Evolutionary conservation across 2,888 invertebrate species (phyloP).

Genomic region (Ligdia adustata): DNA sequence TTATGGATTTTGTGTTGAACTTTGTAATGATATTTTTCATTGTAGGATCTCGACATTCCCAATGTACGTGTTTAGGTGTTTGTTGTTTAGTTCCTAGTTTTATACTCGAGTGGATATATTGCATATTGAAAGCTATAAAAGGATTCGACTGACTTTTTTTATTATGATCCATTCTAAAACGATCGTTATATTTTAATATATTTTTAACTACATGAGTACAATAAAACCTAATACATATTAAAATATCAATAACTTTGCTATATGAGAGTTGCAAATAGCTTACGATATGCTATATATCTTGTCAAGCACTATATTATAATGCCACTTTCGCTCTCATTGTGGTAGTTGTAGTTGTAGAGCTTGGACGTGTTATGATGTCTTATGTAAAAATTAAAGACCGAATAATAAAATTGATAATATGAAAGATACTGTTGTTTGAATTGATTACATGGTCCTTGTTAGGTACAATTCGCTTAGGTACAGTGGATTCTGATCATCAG

Average conservation of each 20-base stretch:
- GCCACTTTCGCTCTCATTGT: conserved; percentile 50
- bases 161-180: too few species aligned
- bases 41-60: conserved; percentile 77
- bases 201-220: too few species aligned
- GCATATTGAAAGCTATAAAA: too few species aligned
- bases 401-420: conserved; percentile 13
- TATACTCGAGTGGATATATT: neutral
- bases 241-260: too few species aligned
- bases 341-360: conserved; percentile 33
- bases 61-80: conserved; percentile 54
- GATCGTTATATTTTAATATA: too few species aligned
- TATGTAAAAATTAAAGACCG: conserved; percentile 14
- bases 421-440: conserved; percentile 8
- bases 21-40: conserved; percentile 45
- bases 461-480: too few species aligned
- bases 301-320: conserved; percentile 22
- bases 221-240: too few species aligned
- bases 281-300: conserved; percentile 11
- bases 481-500: too few species aligned
- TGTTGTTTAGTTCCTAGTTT: conserved; percentile 49
- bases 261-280: too few species aligned
- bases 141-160: too few species aligned
- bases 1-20: conserved; percentile 56
- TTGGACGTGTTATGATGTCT: conserved; percentile 22
- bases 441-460: too few species aligned